Conservation (phyloP, 2,797 vertebrate species). For the Neosalanx taihuensis region DNA sequence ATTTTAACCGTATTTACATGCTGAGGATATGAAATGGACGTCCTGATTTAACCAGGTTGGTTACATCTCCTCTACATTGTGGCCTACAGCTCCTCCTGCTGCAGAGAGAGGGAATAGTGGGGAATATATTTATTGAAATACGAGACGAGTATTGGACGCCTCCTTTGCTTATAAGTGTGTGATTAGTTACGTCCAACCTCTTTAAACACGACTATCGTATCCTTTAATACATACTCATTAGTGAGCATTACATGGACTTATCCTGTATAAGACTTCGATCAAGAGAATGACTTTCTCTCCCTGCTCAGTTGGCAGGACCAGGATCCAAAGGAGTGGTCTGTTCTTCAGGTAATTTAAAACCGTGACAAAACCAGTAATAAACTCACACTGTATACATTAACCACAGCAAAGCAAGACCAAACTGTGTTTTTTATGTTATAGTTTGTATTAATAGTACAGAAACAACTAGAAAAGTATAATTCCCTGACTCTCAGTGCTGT, state of each 20-base stretch:
- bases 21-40: background rate
- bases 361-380: background rate
- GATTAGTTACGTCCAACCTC: background rate
- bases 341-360: slow-evolving; percentile 67
- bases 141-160: background rate
- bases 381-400: too few species aligned
- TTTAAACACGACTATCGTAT: background rate
- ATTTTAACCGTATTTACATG: background rate
- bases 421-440: too few species aligned
- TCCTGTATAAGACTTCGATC: background rate
- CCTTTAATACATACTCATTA: background rate
- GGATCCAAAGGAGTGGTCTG: slow-evolving; percentile 72
- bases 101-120: background rate
- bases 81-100: background rate
- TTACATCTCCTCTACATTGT: background rate
- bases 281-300: background rate
- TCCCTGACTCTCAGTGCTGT: background rate
- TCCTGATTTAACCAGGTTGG: background rate
- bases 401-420: too few species aligned
- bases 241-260: background rate
- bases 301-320: slow-evolving; percentile 55
- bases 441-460: background rate
- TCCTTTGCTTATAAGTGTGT: background rate
- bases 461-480: background rate
- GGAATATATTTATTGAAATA: background rate